phyloP scores from a whole-genome alignment of 2,113 vertebrate genomes.

The Herpetotheres cachinnans region DNA sequence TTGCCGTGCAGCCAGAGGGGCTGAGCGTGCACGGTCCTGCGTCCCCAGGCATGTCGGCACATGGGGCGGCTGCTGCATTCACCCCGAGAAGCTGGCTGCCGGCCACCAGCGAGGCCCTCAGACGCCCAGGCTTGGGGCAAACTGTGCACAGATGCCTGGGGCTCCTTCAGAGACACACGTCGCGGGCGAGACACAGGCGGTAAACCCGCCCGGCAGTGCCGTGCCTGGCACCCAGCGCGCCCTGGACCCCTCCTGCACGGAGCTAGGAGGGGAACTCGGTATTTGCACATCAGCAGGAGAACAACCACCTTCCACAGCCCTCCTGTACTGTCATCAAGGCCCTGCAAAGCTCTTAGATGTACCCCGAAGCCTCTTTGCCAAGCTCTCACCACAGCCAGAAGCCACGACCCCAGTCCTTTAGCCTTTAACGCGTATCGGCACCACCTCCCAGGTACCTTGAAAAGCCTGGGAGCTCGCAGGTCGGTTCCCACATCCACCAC shows the following conservation, averaged over 20 bases:
- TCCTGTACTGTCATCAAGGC: not conserved
- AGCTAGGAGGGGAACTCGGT: not conserved
- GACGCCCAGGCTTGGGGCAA: not conserved
- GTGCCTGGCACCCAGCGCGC: not conserved
- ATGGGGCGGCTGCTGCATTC: no score
- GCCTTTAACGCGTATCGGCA: fast-evolving
- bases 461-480: slow-evolving; percentile 73
- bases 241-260: not conserved
- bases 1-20: not conserved
- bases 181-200: not conserved
- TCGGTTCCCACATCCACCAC: slow-evolving; percentile 83
- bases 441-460: slow-evolving; percentile 73
- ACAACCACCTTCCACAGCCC: not conserved
- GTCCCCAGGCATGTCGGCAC: not conserved
- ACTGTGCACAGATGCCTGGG: not conserved
- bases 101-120: not conserved
- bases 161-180: not conserved
- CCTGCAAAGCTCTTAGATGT: not conserved
- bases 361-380: not conserved
- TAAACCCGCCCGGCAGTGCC: not conserved
- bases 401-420: not conserved
- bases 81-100: not conserved
- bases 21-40: not conserved
- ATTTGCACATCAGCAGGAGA: not conserved
- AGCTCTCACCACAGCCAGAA: not conserved